phyloP scores from a whole-genome alignment of 1,140 invertebrate genomes.

The Drosophila repletoides region DNA sequence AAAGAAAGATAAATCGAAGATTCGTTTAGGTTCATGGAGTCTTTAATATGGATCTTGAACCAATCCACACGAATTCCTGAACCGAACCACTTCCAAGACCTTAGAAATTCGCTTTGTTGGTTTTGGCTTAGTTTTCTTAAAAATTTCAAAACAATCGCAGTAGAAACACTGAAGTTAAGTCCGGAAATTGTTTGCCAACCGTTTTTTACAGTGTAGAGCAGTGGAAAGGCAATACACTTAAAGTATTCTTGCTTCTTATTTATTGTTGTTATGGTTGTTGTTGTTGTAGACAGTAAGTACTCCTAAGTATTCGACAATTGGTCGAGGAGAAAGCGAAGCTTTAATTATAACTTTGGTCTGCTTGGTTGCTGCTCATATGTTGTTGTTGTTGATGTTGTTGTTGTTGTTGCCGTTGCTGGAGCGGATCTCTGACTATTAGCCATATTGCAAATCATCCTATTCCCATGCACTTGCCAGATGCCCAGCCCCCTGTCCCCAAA shows the following conservation, averaged over 20 bases:
- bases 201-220: too few species aligned
- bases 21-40: too few species aligned
- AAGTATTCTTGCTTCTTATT: slow-evolving; percentile 5
- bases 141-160: too few species aligned
- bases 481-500: neutral
- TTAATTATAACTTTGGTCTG: slow-evolving; percentile 43
- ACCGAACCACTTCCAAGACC: too few species aligned
- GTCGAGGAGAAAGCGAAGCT: slow-evolving; percentile 41
- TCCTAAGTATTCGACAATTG: slow-evolving; percentile 45
- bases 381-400: slow-evolving; percentile 10
- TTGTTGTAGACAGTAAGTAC: slow-evolving; percentile 24
- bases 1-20: too few species aligned
- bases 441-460: slow-evolving; percentile 42
- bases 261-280: slow-evolving; percentile 11
- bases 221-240: neutral
- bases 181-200: too few species aligned
- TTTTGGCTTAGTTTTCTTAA: too few species aligned
- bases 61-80: too few species aligned
- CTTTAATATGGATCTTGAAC: too few species aligned
- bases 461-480: slow-evolving; percentile 24
- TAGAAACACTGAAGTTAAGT: too few species aligned
- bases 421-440: slow-evolving; percentile 33
- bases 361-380: slow-evolving; percentile 23
- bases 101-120: too few species aligned
- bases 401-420: slow-evolving; percentile 14